A percentile compares a stretch with the other conserved stretches of the same genome.
Conservation (phyloP, 2,113 vertebrate species). For the Oplegnathus fasciatus region DNA sequence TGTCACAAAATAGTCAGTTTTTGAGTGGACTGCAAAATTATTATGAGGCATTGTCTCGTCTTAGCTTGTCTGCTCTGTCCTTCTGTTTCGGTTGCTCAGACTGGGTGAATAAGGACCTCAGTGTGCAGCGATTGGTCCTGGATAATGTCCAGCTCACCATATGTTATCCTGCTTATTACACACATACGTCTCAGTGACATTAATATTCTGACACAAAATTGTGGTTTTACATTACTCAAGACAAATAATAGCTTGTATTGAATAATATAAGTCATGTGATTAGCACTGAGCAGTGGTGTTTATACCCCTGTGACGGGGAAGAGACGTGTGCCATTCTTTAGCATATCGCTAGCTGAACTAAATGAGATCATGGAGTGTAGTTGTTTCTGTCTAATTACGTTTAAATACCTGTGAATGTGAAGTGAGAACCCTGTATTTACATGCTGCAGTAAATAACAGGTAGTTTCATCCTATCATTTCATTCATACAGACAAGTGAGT, state of each 20-base stretch:
- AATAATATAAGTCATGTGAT: not conserved
- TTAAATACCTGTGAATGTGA: not conserved
- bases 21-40: no score
- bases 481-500: not conserved
- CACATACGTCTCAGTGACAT: not conserved
- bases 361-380: not conserved
- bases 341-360: not conserved
- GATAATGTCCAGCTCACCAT: no score
- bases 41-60: no score
- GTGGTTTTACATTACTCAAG: not conserved
- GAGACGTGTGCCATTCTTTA: not conserved
- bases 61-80: no score
- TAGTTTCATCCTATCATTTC: not conserved
- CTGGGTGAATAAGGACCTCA: no score
- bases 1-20: no score
- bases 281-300: not conserved
- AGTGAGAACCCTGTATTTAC: not conserved
- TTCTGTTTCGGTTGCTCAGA: no score
- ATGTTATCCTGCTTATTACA: not conserved
- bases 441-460: not conserved
- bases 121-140: no score
- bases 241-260: no score
- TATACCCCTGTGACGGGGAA: not conserved
- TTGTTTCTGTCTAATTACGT: not conserved
- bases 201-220: not conserved